A percentile compares a stretch with the other conserved stretches of the same genome.
phyloP scores from a whole-genome alignment of 2,113 vertebrate species.

The Amblyornis subalaris region DNA sequence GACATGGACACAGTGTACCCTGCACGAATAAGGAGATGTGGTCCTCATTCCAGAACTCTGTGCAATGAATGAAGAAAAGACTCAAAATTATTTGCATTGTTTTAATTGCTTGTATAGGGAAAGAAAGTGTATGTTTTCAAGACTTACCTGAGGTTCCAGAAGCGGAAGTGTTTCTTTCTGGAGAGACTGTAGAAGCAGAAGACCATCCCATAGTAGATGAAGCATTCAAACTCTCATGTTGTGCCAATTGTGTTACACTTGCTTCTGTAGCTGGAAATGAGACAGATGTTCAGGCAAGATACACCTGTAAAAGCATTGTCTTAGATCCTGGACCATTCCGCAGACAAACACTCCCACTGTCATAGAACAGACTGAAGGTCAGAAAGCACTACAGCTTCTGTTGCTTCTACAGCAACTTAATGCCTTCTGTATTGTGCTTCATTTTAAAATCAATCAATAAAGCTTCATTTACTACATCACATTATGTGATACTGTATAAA shows the following conservation, averaged over 20 bases:
- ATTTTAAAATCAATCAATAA: neutral
- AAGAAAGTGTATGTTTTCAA: neutral
- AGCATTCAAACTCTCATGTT: neutral
- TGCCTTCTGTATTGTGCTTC: neutral
- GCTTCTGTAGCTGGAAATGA: neutral
- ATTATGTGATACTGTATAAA: neutral
- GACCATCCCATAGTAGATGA: neutral
- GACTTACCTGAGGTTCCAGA: slow-evolving; percentile 6
- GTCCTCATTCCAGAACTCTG: neutral
- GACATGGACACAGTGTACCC: neutral
- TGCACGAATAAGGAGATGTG: neutral
- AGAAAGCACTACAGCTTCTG: neutral
- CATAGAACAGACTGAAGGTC: neutral
- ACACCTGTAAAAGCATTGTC: neutral
- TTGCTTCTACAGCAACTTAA: no score
- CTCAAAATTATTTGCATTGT: neutral
- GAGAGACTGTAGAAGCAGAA: neutral
- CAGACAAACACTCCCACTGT: neutral
- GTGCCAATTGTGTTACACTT: neutral
- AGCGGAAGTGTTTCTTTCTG: neutral
- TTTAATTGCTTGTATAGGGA: neutral
- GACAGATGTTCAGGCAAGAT: neutral
- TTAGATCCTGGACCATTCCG: neutral
- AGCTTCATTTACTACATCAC: neutral
- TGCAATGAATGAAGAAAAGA: neutral